Base-by-base conservation (phyloP, 2,113 vertebrate species). In the Etheostoma spectabile region DNA sequence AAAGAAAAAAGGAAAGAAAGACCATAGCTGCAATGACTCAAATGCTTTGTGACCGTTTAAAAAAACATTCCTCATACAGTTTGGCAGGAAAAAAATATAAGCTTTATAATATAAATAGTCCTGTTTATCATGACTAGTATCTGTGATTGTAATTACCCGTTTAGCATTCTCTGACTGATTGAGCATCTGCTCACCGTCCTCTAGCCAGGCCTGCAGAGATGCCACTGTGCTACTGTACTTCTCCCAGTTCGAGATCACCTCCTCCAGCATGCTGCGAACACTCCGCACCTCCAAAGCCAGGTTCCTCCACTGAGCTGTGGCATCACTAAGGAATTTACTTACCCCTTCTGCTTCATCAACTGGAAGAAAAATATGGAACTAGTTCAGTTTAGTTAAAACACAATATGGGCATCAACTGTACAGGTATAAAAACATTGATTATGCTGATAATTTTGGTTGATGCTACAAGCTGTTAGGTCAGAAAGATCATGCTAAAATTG, bases 251-350 rank as follows among this genome's bases (percentile, higher is more conserved):
- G 96, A 91, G 52, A 99, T 95, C 35, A 99, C 98, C 91, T 99
- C 98, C 85, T 99, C 98, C 88, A 99, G 93, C 98, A 99, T 99
- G 93, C 98, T 99, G 75, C 96, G 95, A 13, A 99, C 98, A 0
- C 98, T 99, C 18, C 98, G 95, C 35, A 99, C 96, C 86, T 99
- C 98, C 87, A 99, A 95, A 0, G 97, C 97, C 72, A 99, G 94
- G 82, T 99, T 97, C 85, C 95, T 96, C 98, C 98, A 99, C 88
- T 99, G 98, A 48, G 95, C 95, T 0, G 97, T 96, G 22, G 97
- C 96, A 3, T 99, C 98, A 30, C 64, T 94, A 93, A 99, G 96
- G 91, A 99, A 99, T 86, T 97, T 98, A 91, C 94, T 96, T 78
- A 99, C 96, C 4, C 92, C 96, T 79, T 99, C 98, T 5, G 95